phyloP scores from a whole-genome alignment of 2,113 vertebrate genomes.

The Spheniscus mendiculus region DNA sequence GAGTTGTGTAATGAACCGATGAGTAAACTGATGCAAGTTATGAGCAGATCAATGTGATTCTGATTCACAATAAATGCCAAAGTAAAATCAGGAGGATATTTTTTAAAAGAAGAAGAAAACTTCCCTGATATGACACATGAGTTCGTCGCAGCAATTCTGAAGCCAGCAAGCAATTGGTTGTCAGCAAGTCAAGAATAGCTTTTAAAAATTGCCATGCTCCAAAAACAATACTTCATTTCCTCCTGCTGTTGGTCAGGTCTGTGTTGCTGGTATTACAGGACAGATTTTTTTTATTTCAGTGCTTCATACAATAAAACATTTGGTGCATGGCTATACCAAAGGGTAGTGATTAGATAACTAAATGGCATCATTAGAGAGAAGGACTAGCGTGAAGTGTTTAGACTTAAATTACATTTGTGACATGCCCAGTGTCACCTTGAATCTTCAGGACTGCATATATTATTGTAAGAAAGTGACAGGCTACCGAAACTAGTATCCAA shows the following conservation, averaged over 20 bases:
- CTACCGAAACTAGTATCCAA: not conserved
- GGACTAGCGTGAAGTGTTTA: not conserved
- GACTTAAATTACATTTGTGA: not conserved
- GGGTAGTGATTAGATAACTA: not conserved
- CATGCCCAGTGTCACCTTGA: not conserved
- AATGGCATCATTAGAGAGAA: not conserved
- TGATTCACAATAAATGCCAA: not conserved
- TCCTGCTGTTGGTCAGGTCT: not conserved
- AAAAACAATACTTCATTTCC: constrained; percentile 2
- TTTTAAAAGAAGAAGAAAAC: not conserved
- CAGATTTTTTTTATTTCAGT: not conserved
- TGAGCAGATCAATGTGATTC: not conserved
- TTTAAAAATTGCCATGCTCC: not conserved
- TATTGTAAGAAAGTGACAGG: not conserved
- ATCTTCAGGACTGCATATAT: not conserved
- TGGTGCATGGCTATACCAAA: not conserved
- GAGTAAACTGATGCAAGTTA: not conserved
- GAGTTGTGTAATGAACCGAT: not conserved
- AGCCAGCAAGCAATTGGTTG: not conserved
- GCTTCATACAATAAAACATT: not conserved
- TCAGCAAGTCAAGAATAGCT: not conserved
- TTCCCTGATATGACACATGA: not conserved
- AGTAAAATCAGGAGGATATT: not conserved
- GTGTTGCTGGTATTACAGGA: not conserved
- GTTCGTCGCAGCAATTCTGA: not conserved